Evolutionary conservation across 2,113 vertebrate genomes (phyloP), one percentile per base, ranked within the genome.

Genomic region (Sterrhoptilus dennistouni): DNA sequence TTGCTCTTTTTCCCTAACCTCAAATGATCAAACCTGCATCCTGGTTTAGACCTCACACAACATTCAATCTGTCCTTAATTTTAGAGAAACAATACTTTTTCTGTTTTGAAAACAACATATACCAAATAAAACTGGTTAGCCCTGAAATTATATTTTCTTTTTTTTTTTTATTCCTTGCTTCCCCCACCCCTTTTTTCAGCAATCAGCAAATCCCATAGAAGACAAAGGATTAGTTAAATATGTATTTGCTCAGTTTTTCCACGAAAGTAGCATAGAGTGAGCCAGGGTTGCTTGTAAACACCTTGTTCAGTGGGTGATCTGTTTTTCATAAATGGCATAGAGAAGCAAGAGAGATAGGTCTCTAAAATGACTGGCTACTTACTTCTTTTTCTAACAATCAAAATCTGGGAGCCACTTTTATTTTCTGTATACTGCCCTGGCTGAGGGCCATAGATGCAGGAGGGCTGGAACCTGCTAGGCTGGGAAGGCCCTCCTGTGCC

Each of bases 21-120:
- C 52, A 86, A 72, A 50, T 60, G 38, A n/a, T 31, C 0, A 0
- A 72, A 79, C 16, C 23, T 36, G 14, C 17, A 54, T 57, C 45
- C 78, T 24, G 19, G 33, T 81, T 93, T 25, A 88, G 92, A 93
- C 76, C 90, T 83, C 91, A 86, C 66, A 47, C 38, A 78, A n/a
- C 47, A 75, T 74, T 61, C 71, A 78, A 64, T 86, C 81, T 91
- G 89, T 57, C 53, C 68, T 90, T 83, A 77, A 96, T 95, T 91
- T 91, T 52, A 70, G 71, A 78, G 44, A 29, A 83, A 96, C 76
- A 96, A 68, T 83, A 36, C 33, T 21, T 93, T 82, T 60, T 52
- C 71, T 93, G 71, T 94, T 61, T 88, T 50, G 75, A 86, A 93
- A 90, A 75, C 50, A 86, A 66, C 60, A 60, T 64, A 66, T 5